A percentile compares a stretch with the other conserved stretches of the same genome.
Evolutionary conservation across 2,888 invertebrate species (phyloP).

Genomic region (Asteroscopus sphinx): DNA sequence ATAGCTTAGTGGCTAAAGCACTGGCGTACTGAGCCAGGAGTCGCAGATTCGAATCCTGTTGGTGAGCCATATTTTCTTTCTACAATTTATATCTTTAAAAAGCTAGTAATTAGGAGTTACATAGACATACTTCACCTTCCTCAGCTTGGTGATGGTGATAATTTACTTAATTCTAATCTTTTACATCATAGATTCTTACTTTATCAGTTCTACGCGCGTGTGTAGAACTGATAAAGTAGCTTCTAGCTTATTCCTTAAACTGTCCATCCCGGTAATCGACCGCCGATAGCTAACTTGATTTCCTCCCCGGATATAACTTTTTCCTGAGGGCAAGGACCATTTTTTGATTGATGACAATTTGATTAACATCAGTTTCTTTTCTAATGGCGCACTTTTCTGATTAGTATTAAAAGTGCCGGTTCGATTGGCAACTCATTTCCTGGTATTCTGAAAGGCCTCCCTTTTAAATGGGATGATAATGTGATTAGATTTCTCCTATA

Average conservation of each 20-base stretch:
- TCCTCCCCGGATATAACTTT: slow-evolving; percentile 75
- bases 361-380: slow-evolving; percentile 63
- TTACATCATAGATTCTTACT: too few species aligned
- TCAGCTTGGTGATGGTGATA: too few species aligned
- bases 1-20: too few species aligned
- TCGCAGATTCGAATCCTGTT: too few species aligned
- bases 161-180: too few species aligned
- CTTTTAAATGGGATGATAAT: slow-evolving; percentile 37
- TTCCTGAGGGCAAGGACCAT: slow-evolving; percentile 59
- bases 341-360: slow-evolving; percentile 70
- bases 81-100: too few species aligned
- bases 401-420: slow-evolving; percentile 52
- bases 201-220: too few species aligned
- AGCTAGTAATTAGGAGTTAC: too few species aligned
- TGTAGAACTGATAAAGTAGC: too few species aligned
- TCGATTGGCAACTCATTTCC: slow-evolving; percentile 52
- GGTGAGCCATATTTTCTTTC: too few species aligned
- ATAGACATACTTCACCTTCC: too few species aligned
- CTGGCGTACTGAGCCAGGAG: too few species aligned
- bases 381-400: slow-evolving; percentile 51
- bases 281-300: slow-evolving; percentile 66
- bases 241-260: slow-evolving; percentile 16
- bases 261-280: slow-evolving; percentile 44
- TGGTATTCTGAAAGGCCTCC: slow-evolving; percentile 15
- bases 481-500: slow-evolving; percentile 26